These are phyloP conservation scores for Natator depressus DNA, from an alignment of 2,113 vertebrate species.

Conservation along the genomic window DNA sequence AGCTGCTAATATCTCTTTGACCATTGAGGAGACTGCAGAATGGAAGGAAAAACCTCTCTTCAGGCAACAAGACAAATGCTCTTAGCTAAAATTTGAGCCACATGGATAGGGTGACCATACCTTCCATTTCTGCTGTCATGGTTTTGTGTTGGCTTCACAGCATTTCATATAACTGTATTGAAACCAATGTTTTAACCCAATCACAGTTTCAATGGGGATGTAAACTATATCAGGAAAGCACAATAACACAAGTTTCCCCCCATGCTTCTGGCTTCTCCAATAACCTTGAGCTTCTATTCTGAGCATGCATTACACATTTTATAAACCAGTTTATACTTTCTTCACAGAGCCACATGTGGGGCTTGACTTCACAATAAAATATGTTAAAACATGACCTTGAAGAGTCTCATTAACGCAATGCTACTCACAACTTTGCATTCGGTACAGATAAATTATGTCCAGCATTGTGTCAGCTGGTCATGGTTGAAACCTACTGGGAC, in stretches of 20 bases:
- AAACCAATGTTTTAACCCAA: not conserved
- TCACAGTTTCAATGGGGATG: not conserved
- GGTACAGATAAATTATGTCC: slow-evolving; percentile 11
- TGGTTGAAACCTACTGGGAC: slow-evolving; percentile 56
- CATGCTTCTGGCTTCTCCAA: not conserved
- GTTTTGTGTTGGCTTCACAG: not conserved
- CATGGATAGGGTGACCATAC: not conserved
- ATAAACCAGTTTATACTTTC: not conserved
- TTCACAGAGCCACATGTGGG: accelerated
- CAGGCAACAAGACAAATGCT: not conserved
- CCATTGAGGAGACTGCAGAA: not conserved
- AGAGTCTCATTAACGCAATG: slow-evolving; percentile 25
- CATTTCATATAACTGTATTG: not conserved
- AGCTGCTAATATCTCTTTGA: not conserved
- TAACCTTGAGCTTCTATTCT: not conserved
- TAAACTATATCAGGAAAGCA: not conserved
- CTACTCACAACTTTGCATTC: not conserved
- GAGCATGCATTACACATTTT: not conserved
- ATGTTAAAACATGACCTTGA: slow-evolving; percentile 13
- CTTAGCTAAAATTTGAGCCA: not conserved
- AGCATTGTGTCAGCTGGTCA: slow-evolving; percentile 40
- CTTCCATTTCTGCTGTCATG: not conserved
- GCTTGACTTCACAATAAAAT: not conserved
- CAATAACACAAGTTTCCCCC: not conserved
- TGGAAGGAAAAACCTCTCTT: not conserved